Conservation (phyloP, 2,113 vertebrate species). For the Tricholaema leucomelas region DNA sequence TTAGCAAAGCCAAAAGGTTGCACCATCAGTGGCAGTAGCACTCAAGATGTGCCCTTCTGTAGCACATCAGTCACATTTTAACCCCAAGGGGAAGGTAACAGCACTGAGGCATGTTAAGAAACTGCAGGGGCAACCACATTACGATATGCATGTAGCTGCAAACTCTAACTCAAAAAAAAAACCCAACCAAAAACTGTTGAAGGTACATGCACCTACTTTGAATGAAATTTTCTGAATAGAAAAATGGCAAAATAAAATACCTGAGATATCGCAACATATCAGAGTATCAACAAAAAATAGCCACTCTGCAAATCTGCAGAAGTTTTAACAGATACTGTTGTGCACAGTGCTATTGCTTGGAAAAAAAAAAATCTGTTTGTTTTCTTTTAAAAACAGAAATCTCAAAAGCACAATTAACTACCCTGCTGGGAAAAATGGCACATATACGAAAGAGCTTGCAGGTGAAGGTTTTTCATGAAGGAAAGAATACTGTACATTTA, state of each 20-base stretch:
- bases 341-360: neutral
- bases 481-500: neutral
- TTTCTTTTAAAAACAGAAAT: neutral
- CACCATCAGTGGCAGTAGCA: fast-evolving
- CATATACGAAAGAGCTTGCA: neutral
- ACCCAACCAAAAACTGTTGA: neutral
- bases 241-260: neutral
- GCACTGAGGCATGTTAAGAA: neutral
- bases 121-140: neutral
- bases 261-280: neutral
- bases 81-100: fast-evolving
- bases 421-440: neutral
- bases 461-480: neutral
- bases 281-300: neutral
- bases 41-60: neutral
- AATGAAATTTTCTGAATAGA: neutral
- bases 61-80: neutral
- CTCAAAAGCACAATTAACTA: neutral
- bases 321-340: neutral
- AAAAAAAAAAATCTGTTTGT: neutral
- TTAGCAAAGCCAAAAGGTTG: neutral
- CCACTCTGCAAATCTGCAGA: neutral
- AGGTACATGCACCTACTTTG: neutral
- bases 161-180: neutral
- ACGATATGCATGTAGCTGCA: neutral